A percentile compares a stretch with the other conserved stretches of the same genome.
Conservation (phyloP, 1,140 invertebrate species). For the Brachionus calyciflorus region DNA sequence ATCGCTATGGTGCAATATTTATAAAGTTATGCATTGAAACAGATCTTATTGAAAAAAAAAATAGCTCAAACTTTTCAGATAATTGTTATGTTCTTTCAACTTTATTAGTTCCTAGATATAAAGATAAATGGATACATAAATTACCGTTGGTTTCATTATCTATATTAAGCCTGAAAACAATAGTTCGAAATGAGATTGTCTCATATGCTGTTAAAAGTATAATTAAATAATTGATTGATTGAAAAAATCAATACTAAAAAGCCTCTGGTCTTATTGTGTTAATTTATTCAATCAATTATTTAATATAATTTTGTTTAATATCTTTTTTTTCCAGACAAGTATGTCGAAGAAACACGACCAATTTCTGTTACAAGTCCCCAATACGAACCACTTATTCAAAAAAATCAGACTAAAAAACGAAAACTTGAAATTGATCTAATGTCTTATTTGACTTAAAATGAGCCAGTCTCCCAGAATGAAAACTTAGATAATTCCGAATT, state of each 20-base stretch:
- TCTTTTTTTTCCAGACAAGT: too few species aligned
- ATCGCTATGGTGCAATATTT: constrained; percentile 15
- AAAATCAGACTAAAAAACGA: constrained; percentile 14
- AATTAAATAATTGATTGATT: too few species aligned
- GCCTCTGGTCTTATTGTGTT: too few species aligned
- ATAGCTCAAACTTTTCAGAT: neutral
- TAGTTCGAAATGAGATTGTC: constrained; percentile 3
- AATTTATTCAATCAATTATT: too few species aligned
- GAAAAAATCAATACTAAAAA: too few species aligned
- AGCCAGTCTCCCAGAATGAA: neutral
- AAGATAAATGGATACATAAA: constrained; percentile 21
- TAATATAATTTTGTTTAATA: too few species aligned
- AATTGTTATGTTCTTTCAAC: constrained; percentile 1
- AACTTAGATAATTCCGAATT: constrained; percentile 3
- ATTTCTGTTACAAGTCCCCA: too few species aligned
- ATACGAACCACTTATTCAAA: neutral
- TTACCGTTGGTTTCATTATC: neutral
- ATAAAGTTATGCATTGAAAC: constrained; percentile 4
- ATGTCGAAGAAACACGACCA: too few species aligned
- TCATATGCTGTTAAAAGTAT: constrained; percentile 19
- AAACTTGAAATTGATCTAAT: neutral
- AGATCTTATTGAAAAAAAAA: neutral
- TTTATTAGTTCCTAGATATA: neutral
- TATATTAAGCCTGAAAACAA: neutral
- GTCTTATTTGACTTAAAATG: neutral